Evolutionary conservation across 2,888 invertebrate genomes (phyloP).

Genomic region (Drosophila recens): DNA sequence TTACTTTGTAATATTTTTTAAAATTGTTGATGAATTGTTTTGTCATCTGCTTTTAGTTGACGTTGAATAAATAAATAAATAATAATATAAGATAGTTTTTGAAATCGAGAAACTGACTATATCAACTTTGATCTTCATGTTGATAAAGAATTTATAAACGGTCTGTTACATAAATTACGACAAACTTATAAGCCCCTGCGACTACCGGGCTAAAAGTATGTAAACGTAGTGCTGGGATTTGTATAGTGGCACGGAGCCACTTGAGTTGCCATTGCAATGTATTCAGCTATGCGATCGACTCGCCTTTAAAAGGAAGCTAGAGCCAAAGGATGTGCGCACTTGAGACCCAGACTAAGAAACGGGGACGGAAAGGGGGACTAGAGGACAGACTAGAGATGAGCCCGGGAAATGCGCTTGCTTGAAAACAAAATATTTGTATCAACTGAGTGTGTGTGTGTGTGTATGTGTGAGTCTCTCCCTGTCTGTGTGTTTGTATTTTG

Average conservation of each 20-base stretch:
- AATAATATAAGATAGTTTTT: background rate
- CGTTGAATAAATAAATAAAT: too few relatives aligned
- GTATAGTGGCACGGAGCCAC: slow-evolving; percentile 26
- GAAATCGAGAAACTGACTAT: background rate
- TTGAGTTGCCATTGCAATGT: slow-evolving; percentile 30
- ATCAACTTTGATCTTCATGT: background rate
- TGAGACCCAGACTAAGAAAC: slow-evolving; percentile 27
- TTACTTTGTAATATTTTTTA: too few relatives aligned
- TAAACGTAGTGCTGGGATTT: slow-evolving; percentile 18
- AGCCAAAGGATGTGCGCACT: slow-evolving; percentile 68
- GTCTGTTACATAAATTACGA: background rate
- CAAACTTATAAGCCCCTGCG: background rate
- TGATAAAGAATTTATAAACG: background rate
- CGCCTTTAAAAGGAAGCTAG: slow-evolving; percentile 47
- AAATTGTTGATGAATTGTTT: too few relatives aligned
- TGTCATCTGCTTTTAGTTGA: too few relatives aligned
- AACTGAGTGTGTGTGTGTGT: background rate
- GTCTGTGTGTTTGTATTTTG: slow-evolving; percentile 29
- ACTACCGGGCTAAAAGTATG: slow-evolving; percentile 26
- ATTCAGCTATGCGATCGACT: slow-evolving; percentile 29
- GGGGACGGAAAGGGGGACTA: background rate
- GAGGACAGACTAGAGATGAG: background rate
- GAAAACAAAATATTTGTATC: slow-evolving; percentile 42
- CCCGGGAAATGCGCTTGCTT: slow-evolving; percentile 47
- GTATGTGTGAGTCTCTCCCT: background rate